Conservation (phyloP, 2,888 invertebrate species). For the Mystacides longicornis region DNA sequence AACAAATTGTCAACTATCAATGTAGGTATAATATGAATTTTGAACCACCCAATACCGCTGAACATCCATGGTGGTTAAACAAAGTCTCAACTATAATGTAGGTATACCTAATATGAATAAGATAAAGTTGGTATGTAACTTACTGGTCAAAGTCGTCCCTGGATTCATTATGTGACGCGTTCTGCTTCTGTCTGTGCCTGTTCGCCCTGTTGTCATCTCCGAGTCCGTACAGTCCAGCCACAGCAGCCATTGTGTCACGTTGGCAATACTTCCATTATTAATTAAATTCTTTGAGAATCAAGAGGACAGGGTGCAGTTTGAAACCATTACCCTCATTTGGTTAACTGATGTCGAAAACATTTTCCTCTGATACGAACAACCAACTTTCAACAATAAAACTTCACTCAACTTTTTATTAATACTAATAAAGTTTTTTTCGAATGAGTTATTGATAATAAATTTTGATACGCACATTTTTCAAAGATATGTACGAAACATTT, state of each 20-base stretch:
- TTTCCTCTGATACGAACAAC: background rate
- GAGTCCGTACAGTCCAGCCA: slow-evolving; percentile 72
- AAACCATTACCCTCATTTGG: background rate
- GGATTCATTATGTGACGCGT: slow-evolving; percentile 50
- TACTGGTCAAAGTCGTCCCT: slow-evolving; percentile 51
- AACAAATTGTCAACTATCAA: no score
- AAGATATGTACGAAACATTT: background rate
- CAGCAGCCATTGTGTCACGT: slow-evolving; percentile 62
- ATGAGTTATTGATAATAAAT: background rate
- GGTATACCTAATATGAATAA: slow-evolving; percentile 14
- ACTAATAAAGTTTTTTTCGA: no score
- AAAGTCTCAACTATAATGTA: no score
- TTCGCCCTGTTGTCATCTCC: slow-evolving; percentile 62
- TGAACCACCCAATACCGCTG: no score
- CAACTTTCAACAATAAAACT: no score
- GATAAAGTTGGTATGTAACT: slow-evolving; percentile 32
- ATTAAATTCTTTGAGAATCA: slow-evolving; percentile 6
- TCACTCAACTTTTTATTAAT: no score
- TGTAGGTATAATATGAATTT: no score
- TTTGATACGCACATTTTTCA: background rate
- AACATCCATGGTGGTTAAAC: no score
- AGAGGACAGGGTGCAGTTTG: background rate
- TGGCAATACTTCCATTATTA: slow-evolving; percentile 7
- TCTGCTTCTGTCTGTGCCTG: slow-evolving; percentile 41
- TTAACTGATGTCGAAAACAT: background rate